Evolutionary conservation across 2,113 vertebrate species (phyloP).

Genomic region (Rutilus rutilus): DNA sequence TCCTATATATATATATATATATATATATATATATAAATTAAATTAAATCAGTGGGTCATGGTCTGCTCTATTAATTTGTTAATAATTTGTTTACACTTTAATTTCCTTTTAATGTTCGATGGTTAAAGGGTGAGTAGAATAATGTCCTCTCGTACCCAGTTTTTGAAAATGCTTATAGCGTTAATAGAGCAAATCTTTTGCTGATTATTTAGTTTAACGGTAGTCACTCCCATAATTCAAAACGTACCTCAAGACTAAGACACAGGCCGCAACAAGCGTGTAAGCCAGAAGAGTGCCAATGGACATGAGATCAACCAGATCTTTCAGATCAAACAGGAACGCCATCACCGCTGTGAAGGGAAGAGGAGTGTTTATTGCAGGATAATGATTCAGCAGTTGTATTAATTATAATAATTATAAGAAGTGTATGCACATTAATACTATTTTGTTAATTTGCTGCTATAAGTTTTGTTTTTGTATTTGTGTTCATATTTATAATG

Average conservation of each 20-base stretch:
- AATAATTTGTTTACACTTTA: no score
- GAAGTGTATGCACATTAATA: neutral
- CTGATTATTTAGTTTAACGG: no score
- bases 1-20: no score
- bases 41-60: no score
- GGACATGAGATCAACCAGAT: constrained; percentile 97
- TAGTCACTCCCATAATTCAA: no score
- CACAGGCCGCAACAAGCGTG: constrained; percentile 94
- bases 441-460: neutral
- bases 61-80: no score
- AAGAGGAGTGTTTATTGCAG: neutral
- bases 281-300: constrained; percentile 96
- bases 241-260: constrained; percentile 90
- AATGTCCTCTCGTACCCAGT: no score
- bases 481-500: neutral
- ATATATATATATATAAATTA: no score
- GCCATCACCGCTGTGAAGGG: constrained; percentile 87
- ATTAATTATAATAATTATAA: neutral
- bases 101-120: no score
- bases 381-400: neutral
- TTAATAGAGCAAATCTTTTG: no score
- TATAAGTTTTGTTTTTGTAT: neutral
- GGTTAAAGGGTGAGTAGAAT: no score
- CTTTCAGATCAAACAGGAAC: constrained; percentile 95
- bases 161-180: no score